phyloP scores from a whole-genome alignment of 2,888 invertebrate species.

The Cephus pygmeus region DNA sequence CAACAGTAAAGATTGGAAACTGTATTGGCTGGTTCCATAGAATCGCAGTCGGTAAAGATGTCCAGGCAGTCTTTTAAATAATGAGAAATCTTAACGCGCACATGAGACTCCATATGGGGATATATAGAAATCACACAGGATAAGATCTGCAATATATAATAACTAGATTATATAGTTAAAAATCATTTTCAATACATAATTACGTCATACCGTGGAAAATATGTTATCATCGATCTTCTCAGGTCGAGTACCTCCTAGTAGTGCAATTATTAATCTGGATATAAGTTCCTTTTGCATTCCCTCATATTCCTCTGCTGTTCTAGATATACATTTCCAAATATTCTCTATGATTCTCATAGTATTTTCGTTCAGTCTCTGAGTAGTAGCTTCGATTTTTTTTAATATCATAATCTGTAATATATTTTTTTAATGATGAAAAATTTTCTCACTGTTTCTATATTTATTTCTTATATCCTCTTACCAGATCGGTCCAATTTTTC shows the following conservation, averaged over 20 bases:
- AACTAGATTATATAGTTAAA: background rate
- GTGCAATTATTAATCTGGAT: constrained; percentile 37
- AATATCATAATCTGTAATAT: constrained; percentile 25
- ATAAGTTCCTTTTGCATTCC: constrained; percentile 38
- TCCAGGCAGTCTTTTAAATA: constrained; percentile 38
- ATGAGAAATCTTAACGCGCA: constrained; percentile 39
- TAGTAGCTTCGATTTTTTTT: constrained; percentile 22
- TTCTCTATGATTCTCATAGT: constrained; percentile 29
- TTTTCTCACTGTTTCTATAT: background rate
- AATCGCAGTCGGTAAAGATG: constrained; percentile 20
- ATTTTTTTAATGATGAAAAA: background rate
- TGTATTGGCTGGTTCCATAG: background rate
- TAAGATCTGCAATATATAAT: background rate
- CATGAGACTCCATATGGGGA: constrained; percentile 23
- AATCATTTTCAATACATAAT: background rate
- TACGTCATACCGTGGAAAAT: constrained; percentile 32
- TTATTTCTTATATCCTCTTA: constrained; percentile 27
- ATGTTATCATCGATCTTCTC: constrained; percentile 28
- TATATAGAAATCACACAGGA: background rate
- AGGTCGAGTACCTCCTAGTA: constrained; percentile 35
- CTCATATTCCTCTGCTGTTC: constrained; percentile 41
- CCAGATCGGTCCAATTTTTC: constrained; percentile 47
- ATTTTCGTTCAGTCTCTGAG: constrained; percentile 26
- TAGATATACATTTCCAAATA: constrained; percentile 45
- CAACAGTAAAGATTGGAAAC: constrained; percentile 32